Conservation (phyloP, 2,888 invertebrate genomes). For the Antheraea assamensis region DNA sequence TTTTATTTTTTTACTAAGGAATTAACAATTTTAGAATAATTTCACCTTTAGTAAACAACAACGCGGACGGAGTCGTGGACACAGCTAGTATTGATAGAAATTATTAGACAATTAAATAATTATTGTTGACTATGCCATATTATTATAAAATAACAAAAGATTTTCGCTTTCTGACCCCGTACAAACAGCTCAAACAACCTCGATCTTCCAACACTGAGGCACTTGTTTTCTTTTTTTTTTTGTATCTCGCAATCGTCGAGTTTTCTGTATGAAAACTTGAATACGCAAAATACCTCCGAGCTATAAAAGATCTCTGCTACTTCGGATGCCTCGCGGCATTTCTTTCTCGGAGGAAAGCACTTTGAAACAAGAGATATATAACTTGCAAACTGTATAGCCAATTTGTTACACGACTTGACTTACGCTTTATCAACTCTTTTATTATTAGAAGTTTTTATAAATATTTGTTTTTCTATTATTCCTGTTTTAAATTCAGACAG, state of each 20-base stretch:
- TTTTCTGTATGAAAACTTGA: conserved; percentile 12
- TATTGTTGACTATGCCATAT: too few species aligned
- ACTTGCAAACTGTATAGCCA: conserved; percentile 8
- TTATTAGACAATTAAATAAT: not conserved
- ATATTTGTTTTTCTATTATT: not conserved
- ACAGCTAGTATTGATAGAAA: not conserved
- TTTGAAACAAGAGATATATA: conserved; percentile 8
- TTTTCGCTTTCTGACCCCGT: not conserved
- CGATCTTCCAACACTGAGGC: not conserved
- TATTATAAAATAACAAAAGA: not conserved
- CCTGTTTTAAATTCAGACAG: not conserved
- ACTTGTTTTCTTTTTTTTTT: conserved; percentile 7
- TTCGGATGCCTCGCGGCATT: conserved; percentile 8
- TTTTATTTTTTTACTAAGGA: too few species aligned
- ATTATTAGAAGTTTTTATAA: not conserved
- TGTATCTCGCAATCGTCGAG: conserved; percentile 12
- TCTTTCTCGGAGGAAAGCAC: conserved; percentile 11
- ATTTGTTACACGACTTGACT: conserved; percentile 11
- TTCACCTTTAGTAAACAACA: too few species aligned
- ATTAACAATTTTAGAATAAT: too few species aligned
- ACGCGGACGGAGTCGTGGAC: too few species aligned
- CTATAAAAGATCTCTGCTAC: conserved; percentile 13
- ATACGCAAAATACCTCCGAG: conserved; percentile 13
- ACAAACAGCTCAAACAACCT: not conserved
- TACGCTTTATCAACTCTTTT: not conserved